Evolutionary conservation across 2,113 vertebrate genomes (phyloP), one percentile per base, ranked within the genome.

Genomic region (Mungos mungo): DNA sequence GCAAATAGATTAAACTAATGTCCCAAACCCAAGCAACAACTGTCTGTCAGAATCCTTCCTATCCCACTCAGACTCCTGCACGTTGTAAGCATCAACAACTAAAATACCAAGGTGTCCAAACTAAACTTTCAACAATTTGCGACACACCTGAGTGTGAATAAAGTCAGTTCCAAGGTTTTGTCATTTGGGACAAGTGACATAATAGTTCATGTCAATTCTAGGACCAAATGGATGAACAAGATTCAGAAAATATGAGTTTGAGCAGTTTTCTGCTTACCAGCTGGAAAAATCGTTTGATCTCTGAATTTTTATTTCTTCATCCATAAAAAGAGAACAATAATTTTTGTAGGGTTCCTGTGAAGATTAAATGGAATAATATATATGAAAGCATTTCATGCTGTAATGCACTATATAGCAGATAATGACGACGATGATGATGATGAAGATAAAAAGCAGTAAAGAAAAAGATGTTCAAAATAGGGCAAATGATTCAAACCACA

Each of bases 1-100:
- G 29, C 57, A 92, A 96, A 92, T 45, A 96, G 77, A 94, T 71
- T 38, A 47, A 92, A 90, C 93, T 35, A 60, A 0, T 83, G 31
- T 79, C 47, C 14, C 81, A 76, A 80, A 41, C 19, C 29, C 14
- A 63, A 80, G 31, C 57, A 80, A 21, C 25, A 77, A 13, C 12
- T 16, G 4, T 50, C 47, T 18, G 16, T 82, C n/a, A 23, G 52
- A 47, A 47, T 47, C 41, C 7, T 87, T 76, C 65, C 41, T 86
- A n/a, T 90, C 47, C n/a, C 89, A 7, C 47, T 93, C 52, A 76
- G 14, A 71, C 15, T 47, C 15, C 33, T 74, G 45, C 54, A 47
- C 60, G 69, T 95, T 88, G 52, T 60, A 69, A 76, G 35, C 38
- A 38, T 33, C 13, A 25, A 92, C 14, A 77, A 66, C 12, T 71